phyloP scores from a whole-genome alignment of 2,888 invertebrate genomes.

The Noctuana brunneofusca region DNA sequence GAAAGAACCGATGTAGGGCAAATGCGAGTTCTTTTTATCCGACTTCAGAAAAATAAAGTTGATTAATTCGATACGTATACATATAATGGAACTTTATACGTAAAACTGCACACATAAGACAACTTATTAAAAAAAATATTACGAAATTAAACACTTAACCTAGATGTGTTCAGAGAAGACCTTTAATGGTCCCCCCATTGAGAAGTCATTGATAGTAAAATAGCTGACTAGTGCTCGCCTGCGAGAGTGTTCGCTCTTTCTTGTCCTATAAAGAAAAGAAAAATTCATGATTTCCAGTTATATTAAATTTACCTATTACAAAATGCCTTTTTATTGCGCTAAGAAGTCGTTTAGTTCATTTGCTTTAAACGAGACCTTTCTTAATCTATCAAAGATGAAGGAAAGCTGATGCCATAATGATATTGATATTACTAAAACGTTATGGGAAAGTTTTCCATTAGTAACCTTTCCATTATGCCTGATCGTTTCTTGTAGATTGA shows the following conservation, averaged over 20 bases:
- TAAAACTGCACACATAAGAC: too few species aligned
- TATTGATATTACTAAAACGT: slow-evolving; percentile 2
- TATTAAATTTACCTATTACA: too few species aligned
- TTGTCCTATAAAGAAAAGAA: not conserved
- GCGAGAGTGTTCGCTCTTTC: too few species aligned
- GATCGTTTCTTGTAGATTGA: not conserved
- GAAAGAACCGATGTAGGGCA: slow-evolving; percentile 4
- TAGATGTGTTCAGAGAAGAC: too few species aligned
- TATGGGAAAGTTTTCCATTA: slow-evolving; percentile 14
- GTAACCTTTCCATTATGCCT: slow-evolving; percentile 1
- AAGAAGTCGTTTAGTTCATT: not conserved
- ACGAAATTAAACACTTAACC: too few species aligned
- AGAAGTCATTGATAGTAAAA: too few species aligned
- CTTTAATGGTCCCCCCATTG: too few species aligned
- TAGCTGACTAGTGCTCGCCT: too few species aligned
- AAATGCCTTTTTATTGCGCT: slow-evolving; percentile 7
- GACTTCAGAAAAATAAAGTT: too few species aligned
- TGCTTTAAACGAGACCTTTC: not conserved
- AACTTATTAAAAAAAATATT: too few species aligned
- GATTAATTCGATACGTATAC: too few species aligned
- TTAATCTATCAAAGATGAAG: slow-evolving; percentile 12
- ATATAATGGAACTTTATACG: too few species aligned
- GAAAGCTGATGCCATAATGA: slow-evolving; percentile 8
- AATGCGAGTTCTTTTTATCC: not conserved
- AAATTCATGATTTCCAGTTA: not conserved